Evolutionary conservation across 1,140 invertebrate genomes (phyloP).

Genomic region (Stegodyphus dumicola): DNA sequence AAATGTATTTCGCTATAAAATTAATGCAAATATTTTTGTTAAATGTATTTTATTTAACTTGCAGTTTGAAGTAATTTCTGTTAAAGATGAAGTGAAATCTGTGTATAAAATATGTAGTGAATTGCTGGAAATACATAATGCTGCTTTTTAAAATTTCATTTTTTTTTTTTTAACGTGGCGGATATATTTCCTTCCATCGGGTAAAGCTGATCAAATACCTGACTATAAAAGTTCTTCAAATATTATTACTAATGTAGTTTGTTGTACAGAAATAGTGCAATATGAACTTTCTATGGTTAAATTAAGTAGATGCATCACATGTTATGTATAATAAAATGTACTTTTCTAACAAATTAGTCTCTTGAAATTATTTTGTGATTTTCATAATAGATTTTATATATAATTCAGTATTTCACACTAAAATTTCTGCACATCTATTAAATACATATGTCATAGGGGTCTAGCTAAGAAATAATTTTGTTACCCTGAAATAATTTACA

Average conservation of each 20-base stretch:
- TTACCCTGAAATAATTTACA: too few relatives aligned
- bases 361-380: too few relatives aligned
- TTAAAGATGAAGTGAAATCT: not conserved
- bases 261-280: conserved; percentile 14
- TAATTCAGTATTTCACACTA: too few relatives aligned
- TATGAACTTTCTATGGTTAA: not conserved
- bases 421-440: too few relatives aligned
- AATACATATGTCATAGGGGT: too few relatives aligned
- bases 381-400: too few relatives aligned
- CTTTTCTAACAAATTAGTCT: not conserved
- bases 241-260: conserved; percentile 3
- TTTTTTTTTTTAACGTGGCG: not conserved
- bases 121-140: not conserved
- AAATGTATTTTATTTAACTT: too few relatives aligned
- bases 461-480: too few relatives aligned
- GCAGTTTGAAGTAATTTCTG: too few relatives aligned
- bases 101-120: not conserved
- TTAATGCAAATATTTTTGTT: too few relatives aligned
- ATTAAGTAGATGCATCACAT: not conserved
- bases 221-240: not conserved
- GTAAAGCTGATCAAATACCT: not conserved
- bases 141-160: not conserved
- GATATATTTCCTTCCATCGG: too few relatives aligned
- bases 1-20: too few relatives aligned
- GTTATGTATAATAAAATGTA: conserved; percentile 35